Evolutionary conservation across 2,797 vertebrate species (phyloP).

Genomic region (Erithacus rubecula): DNA sequence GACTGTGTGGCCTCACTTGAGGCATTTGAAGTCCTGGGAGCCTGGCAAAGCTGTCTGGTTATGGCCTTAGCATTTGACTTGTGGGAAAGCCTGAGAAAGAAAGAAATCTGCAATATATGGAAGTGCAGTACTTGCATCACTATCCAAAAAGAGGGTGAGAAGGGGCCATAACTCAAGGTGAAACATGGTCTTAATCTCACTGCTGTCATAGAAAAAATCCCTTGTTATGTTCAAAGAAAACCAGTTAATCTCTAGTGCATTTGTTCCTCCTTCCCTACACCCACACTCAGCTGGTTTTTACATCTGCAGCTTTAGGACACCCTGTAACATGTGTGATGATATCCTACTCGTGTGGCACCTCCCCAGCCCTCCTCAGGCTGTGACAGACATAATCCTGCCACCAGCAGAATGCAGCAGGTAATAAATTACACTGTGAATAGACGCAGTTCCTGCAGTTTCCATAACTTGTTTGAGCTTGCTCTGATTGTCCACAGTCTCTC

Average conservation of each 20-base stretch:
- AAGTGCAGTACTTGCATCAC: background rate
- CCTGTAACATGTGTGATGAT: background rate
- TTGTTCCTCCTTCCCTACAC: background rate
- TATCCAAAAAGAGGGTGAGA: background rate
- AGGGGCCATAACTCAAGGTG: background rate
- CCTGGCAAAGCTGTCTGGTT: background rate
- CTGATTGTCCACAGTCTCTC: background rate
- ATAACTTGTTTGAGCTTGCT: conserved; percentile 43
- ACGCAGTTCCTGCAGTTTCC: conserved; percentile 23
- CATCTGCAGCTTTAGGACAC: background rate
- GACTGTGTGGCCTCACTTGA: background rate
- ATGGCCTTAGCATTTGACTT: background rate
- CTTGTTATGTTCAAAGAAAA: background rate
- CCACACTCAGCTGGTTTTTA: background rate
- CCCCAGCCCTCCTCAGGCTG: background rate
- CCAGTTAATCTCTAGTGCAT: fast-evolving
- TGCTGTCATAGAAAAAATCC: background rate
- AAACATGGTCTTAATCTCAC: background rate
- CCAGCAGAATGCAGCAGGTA: conserved; percentile 26
- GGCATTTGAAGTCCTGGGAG: background rate
- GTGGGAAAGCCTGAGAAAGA: background rate
- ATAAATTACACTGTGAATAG: background rate
- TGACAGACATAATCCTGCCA: background rate
- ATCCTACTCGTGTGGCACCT: background rate
- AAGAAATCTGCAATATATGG: background rate